Conservation (phyloP, 1,140 invertebrate genomes). For the Brachionus sp. region DNA sequence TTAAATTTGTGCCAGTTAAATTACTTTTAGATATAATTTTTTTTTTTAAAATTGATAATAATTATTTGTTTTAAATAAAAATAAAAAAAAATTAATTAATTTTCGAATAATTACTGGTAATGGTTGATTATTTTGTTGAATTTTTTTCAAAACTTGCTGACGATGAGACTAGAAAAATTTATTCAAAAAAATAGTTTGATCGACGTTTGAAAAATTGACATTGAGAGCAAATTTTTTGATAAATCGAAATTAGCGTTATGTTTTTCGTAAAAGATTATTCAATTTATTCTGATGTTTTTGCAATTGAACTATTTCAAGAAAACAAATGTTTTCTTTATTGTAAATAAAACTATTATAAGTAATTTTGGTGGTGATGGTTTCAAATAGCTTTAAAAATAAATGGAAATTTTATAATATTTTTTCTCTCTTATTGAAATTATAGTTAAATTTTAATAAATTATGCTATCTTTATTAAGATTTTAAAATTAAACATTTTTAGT, state of each 20-base stretch:
- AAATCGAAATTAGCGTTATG: too few species aligned
- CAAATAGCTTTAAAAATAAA: slow-evolving; percentile 26
- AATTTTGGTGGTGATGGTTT: slow-evolving; percentile 20
- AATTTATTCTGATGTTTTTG: neutral
- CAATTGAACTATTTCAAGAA: neutral
- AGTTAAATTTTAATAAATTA: slow-evolving; percentile 31
- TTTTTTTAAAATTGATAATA: neutral
- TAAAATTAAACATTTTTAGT: slow-evolving; percentile 34
- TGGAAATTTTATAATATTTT: slow-evolving; percentile 27
- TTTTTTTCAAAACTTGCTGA: too few species aligned
- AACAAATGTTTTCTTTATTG: neutral
- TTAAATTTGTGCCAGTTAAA: neutral
- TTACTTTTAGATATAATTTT: neutral
- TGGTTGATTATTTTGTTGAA: too few species aligned
- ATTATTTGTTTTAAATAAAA: neutral
- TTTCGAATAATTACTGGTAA: too few species aligned
- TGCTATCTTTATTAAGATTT: slow-evolving; percentile 16
- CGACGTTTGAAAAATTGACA: too few species aligned
- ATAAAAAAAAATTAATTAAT: neutral
- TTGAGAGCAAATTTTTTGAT: too few species aligned
- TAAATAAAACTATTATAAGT: neutral
- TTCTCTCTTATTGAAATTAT: neutral
- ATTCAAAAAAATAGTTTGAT: too few species aligned
- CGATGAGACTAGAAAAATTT: too few species aligned
- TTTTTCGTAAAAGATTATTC: too few species aligned